Percentiles rank a stretch among this genome's conserved stretches.
Conservation (phyloP, 2,113 vertebrate genomes). For the Atlantisia rogersi region DNA sequence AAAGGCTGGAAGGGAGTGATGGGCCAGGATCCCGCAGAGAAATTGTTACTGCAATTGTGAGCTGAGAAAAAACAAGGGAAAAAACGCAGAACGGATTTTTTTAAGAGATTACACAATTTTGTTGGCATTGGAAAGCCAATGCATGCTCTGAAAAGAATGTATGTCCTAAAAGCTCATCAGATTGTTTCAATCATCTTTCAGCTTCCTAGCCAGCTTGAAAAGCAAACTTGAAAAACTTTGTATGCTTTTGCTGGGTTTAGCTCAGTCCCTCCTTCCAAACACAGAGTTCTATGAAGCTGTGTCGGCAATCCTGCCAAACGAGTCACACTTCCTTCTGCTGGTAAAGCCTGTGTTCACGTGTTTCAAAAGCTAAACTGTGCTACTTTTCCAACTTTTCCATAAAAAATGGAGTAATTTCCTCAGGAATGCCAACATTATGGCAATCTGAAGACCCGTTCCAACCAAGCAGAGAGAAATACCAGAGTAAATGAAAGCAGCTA, state of each 20-base stretch:
- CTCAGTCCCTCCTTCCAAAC: not conserved
- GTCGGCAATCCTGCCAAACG: not conserved
- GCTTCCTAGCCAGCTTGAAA: not conserved
- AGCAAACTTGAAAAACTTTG: not conserved
- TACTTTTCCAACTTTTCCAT: not conserved
- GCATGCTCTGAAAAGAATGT: not conserved
- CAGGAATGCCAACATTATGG: not conserved
- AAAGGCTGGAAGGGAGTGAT: not conserved
- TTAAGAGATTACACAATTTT: not conserved
- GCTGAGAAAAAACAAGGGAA: not conserved
- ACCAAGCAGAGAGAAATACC: rapidly evolving
- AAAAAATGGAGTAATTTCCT: not conserved
- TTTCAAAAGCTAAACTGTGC: not conserved
- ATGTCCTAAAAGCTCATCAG: not conserved
- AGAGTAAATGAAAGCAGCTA: not conserved
- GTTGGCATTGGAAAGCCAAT: not conserved
- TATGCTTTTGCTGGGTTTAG: not conserved
- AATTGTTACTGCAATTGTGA: not conserved
- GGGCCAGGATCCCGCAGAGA: not conserved
- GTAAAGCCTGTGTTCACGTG: not conserved
- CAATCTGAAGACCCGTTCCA: not conserved
- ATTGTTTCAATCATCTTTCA: constrained; percentile 6
- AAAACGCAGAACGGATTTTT: not conserved
- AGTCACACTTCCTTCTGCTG: not conserved
- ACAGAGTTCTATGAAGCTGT: not conserved